phyloP scores from a whole-genome alignment of 2,797 vertebrate genomes.

The Odontamblyopus lacepedii region DNA sequence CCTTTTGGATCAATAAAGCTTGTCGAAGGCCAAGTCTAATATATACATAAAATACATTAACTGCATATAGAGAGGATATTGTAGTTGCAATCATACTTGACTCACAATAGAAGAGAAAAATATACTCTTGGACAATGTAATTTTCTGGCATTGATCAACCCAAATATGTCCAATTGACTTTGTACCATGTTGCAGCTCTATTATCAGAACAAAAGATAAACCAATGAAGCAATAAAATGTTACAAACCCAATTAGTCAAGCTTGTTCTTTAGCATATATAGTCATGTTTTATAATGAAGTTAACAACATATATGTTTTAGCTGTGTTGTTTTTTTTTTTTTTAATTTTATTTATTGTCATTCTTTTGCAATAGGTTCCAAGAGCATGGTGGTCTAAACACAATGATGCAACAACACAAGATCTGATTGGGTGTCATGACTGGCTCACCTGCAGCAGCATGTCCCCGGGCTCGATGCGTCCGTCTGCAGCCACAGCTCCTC shows the following conservation, averaged over 20 bases:
- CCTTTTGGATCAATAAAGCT: no score
- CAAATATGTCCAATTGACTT: no score
- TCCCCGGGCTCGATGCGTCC: conserved; percentile 84
- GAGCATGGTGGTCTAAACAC: neutral
- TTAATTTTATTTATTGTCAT: neutral
- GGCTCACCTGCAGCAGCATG: conserved; percentile 82
- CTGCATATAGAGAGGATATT: neutral
- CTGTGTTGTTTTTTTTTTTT: neutral
- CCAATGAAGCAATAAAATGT: neutral
- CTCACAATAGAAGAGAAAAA: neutral
- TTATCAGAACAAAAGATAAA: neutral
- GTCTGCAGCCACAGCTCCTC: conserved; percentile 89
- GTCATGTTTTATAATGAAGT: neutral
- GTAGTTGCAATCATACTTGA: neutral
- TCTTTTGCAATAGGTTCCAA: neutral
- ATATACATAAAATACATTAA: no score
- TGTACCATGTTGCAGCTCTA: neutral
- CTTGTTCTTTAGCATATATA: neutral
- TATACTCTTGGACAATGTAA: neutral
- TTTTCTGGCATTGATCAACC: neutral
- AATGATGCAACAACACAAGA: neutral
- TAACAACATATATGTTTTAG: neutral
- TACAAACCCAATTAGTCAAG: neutral
- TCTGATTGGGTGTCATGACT: neutral
- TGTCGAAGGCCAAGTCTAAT: no score